phyloP scores from a whole-genome alignment of 2,888 invertebrate genomes.

The Hyposoter didymator region DNA sequence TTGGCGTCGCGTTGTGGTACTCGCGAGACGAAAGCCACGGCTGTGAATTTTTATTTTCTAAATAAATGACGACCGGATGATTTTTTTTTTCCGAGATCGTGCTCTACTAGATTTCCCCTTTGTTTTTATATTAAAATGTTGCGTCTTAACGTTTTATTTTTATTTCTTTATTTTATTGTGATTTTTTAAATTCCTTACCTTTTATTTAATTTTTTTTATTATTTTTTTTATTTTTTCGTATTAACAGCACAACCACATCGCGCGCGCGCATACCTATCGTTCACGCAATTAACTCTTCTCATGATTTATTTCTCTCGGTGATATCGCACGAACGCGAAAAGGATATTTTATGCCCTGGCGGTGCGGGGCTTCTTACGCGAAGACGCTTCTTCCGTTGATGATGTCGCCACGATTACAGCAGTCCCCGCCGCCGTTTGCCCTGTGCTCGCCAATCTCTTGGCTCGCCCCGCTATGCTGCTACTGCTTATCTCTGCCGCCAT shows the following conservation, averaged over 20 bases:
- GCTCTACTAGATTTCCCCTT: slow-evolving; percentile 27
- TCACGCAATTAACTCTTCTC: slow-evolving; percentile 65
- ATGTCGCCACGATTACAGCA: slow-evolving; percentile 61
- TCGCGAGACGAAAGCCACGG: slow-evolving; percentile 45
- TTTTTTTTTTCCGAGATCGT: slow-evolving; percentile 11
- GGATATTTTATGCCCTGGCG: slow-evolving; percentile 79
- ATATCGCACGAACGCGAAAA: slow-evolving; percentile 62
- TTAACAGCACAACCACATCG: slow-evolving; percentile 73
- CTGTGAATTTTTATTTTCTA: slow-evolving; percentile 49
- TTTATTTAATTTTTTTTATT: not conserved
- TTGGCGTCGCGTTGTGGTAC: slow-evolving; percentile 59
- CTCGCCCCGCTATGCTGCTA: slow-evolving; percentile 76
- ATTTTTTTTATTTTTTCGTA: slow-evolving; percentile 56
- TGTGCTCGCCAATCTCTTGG: slow-evolving; percentile 77
- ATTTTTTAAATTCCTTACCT: slow-evolving; percentile 3
- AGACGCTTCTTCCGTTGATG: slow-evolving; percentile 76
- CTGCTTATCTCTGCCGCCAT: slow-evolving; percentile 75
- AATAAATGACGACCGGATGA: slow-evolving; percentile 6
- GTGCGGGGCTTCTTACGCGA: slow-evolving; percentile 81
- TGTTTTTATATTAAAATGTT: slow-evolving; percentile 54
- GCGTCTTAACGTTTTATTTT: slow-evolving; percentile 54
- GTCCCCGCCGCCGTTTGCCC: slow-evolving; percentile 65
- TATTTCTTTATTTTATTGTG: slow-evolving; percentile 1
- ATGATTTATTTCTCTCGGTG: slow-evolving; percentile 62
- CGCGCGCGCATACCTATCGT: slow-evolving; percentile 71